Evolutionary conservation across 2,113 vertebrate species (phyloP), one percentile per base, ranked within the genome.

Genomic region (Trichechus manatus): DNA sequence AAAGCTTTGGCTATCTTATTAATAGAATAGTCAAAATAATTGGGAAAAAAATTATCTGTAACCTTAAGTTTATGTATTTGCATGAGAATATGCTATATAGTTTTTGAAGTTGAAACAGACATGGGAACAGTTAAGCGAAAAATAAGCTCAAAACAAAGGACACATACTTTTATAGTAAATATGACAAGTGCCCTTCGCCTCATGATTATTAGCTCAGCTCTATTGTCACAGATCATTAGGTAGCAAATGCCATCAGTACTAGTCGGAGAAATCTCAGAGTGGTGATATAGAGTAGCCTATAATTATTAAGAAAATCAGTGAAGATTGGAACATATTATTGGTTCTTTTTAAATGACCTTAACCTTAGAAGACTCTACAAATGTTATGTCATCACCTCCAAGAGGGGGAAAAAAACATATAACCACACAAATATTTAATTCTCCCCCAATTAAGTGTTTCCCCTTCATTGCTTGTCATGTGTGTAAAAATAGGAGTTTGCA

Each of bases 341-440:
- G 29, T 33, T 97, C 91, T 95, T 97, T 77, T 92, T 14, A 88
- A 14, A 33, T 87, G 39, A 97, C 88, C 66, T 22, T 22, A 96
- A 96, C 44, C 77, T 96, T 92, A 86, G 29, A 93, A 84, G 19
- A 84, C 13, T 94, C 47, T 63, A 88, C 64, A 95, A 97, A 93
- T 91, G 39, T 13, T 68, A 33, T 0, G 0, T 87, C 56, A 95
- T 5, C 78, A 93, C 87, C 20, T 56, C 44, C 36, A 68, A 39
- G 61, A 91, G 25, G 33, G 33, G 64, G 56, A 59, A 36, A 47
- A 90, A 92, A 93, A 70, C 75, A 95, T 1, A 27, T 80, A 80
- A 95, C 64, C 70, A 93, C 42, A 85, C 63, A 85, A 72, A 79
- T 95, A 94, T 88, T 97, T 88, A 77, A 42, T 82, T 98, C 89